These are phyloP conservation scores for Idaea straminata DNA, from an alignment of 2,888 invertebrate genomes.

Conservation along the genomic window DNA sequence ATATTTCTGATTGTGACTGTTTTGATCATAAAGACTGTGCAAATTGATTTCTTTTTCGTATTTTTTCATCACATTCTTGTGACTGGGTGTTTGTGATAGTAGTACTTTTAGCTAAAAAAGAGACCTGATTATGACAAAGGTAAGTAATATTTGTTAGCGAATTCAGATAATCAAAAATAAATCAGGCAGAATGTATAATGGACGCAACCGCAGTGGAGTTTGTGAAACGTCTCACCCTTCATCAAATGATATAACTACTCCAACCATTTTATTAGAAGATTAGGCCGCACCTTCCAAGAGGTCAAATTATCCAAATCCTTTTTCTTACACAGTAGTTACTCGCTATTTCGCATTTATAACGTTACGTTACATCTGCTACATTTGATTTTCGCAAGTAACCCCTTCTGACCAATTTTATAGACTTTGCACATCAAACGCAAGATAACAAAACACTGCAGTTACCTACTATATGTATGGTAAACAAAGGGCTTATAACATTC, in stretches of 20 bases:
- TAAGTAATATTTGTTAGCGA: too few species aligned
- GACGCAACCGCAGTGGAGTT: too few species aligned
- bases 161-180: too few species aligned
- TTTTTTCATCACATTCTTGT: constrained; percentile 21
- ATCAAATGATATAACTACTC: too few species aligned
- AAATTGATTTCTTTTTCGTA: constrained; percentile 26
- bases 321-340: background rate
- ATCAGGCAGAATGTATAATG: too few species aligned
- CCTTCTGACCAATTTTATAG: background rate
- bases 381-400: constrained; percentile 1
- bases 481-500: background rate
- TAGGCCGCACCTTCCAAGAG: too few species aligned
- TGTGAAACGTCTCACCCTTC: too few species aligned
- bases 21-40: constrained; percentile 14
- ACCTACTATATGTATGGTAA: too few species aligned
- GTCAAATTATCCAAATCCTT: background rate
- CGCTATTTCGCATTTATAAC: background rate
- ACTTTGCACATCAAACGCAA: too few species aligned
- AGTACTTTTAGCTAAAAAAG: constrained; percentile 20
- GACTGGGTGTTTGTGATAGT: constrained; percentile 15
- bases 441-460: too few species aligned
- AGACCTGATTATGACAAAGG: background rate
- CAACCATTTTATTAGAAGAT: too few species aligned
- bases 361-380: constrained; percentile 9
- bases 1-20: constrained; percentile 12